Evolutionary conservation across 1,140 invertebrate species (phyloP).

Genomic region (Eupristina koningsbergeri): DNA sequence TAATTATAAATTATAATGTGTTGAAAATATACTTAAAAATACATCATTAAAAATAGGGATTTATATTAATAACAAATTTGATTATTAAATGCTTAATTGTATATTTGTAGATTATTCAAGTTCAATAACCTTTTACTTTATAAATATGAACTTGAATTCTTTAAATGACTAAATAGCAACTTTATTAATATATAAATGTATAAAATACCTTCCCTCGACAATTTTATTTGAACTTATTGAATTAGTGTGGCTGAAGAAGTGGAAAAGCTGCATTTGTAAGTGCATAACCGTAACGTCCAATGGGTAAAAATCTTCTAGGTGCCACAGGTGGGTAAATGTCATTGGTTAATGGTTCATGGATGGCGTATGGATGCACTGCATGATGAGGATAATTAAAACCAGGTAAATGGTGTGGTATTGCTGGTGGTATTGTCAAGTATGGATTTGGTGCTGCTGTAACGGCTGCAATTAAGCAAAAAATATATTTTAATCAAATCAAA

Average conservation of each 20-base stretch:
- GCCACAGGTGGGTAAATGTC: background rate
- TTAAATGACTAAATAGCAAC: background rate
- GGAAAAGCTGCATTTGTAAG: conserved; percentile 21
- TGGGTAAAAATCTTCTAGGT: conserved; percentile 29
- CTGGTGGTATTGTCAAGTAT: background rate
- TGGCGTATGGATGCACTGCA: background rate
- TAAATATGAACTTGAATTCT: background rate
- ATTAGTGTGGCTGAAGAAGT: conserved; percentile 12
- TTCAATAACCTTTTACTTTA: background rate
- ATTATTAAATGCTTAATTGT: too few species aligned
- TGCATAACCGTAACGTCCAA: conserved; percentile 42
- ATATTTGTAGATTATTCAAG: too few species aligned
- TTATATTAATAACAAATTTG: too few species aligned
- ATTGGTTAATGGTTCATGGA: background rate
- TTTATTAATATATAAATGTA: background rate
- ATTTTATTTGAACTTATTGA: background rate
- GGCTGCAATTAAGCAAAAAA: too few species aligned
- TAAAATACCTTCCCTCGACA: background rate
- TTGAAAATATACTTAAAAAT: too few species aligned
- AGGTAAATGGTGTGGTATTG: background rate
- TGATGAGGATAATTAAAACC: background rate
- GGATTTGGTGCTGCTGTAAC: background rate
- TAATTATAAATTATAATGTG: too few species aligned
- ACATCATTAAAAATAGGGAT: too few species aligned
- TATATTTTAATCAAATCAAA: too few species aligned